phyloP scores from a whole-genome alignment of 2,888 invertebrate genomes.

The Pemphredon lugubris region DNA sequence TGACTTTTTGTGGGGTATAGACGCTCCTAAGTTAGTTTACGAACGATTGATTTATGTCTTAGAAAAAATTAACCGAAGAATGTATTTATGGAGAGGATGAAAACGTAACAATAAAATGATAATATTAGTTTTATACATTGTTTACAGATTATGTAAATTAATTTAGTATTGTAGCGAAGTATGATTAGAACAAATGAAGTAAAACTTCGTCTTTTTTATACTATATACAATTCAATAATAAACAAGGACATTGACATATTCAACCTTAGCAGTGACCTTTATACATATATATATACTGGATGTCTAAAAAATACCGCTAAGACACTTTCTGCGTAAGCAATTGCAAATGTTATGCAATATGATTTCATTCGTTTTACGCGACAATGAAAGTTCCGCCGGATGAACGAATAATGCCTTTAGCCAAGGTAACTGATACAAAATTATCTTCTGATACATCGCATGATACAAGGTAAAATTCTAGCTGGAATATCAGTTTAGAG shows the following conservation, averaged over 20 bases:
- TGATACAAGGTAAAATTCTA: conserved; percentile 28
- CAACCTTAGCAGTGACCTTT: too few species aligned
- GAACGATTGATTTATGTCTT: conserved; percentile 81
- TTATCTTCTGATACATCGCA: conserved; percentile 45
- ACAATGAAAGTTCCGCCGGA: conserved; percentile 72
- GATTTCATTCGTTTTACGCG: conserved; percentile 30
- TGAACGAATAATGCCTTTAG: conserved; percentile 66
- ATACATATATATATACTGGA: too few species aligned
- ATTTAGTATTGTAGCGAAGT: too few species aligned
- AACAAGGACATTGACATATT: too few species aligned
- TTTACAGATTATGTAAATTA: too few species aligned
- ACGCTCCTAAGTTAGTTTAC: conserved; percentile 85
- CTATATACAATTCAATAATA: too few species aligned
- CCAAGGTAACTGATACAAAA: conserved; percentile 69
- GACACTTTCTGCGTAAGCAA: conserved; percentile 8
- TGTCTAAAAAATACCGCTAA: not conserved
- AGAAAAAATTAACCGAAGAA: too few species aligned
- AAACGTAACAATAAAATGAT: too few species aligned
- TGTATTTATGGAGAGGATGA: too few species aligned
- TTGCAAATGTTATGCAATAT: conserved; percentile 19
- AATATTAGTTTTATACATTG: too few species aligned
- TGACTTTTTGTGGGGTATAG: conserved; percentile 87
- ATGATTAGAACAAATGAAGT: too few species aligned
- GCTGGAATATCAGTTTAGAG: conserved; percentile 43
- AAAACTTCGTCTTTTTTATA: too few species aligned